Conservation (phyloP, 2,888 invertebrate species). For the Lepeophtheirus nordmannii region DNA sequence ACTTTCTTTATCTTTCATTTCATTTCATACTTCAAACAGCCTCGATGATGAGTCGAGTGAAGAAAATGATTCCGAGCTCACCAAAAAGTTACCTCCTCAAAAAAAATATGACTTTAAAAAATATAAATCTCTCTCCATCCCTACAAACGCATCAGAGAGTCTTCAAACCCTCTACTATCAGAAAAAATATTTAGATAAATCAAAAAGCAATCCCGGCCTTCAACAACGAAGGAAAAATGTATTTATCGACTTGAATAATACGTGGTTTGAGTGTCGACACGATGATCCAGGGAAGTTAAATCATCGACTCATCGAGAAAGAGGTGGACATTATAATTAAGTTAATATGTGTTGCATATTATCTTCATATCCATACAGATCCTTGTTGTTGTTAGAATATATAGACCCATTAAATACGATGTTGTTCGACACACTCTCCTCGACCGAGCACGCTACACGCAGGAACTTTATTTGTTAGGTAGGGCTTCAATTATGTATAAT, state of each 20-base stretch:
- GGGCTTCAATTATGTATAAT: not conserved
- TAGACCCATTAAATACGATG: not conserved
- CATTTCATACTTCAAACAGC: not conserved
- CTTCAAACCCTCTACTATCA: not conserved
- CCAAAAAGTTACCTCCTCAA: not conserved
- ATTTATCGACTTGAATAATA: not conserved
- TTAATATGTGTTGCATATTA: no score
- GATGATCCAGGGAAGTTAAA: not conserved
- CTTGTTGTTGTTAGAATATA: slow-evolving; percentile 11
- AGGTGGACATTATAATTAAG: not conserved
- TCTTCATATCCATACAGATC: not conserved
- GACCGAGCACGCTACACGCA: not conserved
- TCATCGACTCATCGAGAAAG: not conserved
- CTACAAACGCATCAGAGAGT: not conserved
- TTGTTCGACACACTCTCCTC: not conserved
- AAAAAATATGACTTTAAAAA: not conserved
- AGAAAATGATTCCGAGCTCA: not conserved
- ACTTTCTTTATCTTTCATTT: no score
- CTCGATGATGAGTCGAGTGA: not conserved
- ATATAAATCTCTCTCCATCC: not conserved
- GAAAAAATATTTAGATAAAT: not conserved
- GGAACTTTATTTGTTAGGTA: slow-evolving; percentile 11
- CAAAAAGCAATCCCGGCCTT: not conserved
- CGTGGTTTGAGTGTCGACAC: not conserved
- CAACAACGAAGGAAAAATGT: not conserved